Evolutionary conservation across 2,113 vertebrate genomes (phyloP), one percentile per base, ranked within the genome.

Genomic region (Heterotis niloticus): DNA sequence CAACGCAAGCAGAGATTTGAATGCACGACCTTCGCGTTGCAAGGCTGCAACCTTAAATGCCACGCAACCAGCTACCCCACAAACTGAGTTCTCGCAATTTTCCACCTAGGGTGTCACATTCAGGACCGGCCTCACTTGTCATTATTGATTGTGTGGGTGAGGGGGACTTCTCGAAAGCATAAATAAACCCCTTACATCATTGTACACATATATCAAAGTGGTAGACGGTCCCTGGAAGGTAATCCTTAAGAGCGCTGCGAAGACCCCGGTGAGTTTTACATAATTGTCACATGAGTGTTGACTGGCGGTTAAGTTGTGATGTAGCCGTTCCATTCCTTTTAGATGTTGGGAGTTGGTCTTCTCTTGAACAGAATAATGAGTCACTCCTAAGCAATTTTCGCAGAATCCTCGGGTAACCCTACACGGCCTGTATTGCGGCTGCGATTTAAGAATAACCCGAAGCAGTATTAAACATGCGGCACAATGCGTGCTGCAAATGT

Each of bases 311-410:
- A 3, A 62, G 73, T 56, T 18, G 54, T 60, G 26, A 20, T 12
- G 54, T 14, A 26, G 10, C 57, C 20, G 17, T 18, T 23, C 11
- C 17, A 9, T 26, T 54, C 52, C 11, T 23, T 60, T 54, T 24
- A n/a, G 28, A 59, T 70, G 11, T 24, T 20, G 23, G 66, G 65
- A 78, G 54, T 29, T 71, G 10, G 28, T 11, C 14, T 29, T 51
- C 59, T 65, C 18, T 52, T 76, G 18, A 76, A 65, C 34, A 29
- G 20, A 66, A 77, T 74, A 73, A 64, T 82, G 83, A 83, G 77
- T 85, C 83, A 85, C 67, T 28, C 64, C 74, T 64, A 29, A 83
- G 56, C 69, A 56, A 82, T 82, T 59, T 80, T 77, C 75, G 72
- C 69, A 77, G 68, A 51, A 52, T 68, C 56, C 56, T 26, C 54